Percentiles rank a stretch among this genome's conserved stretches.
Conservation (phyloP, 2,113 vertebrate species). For the Aldabrachelys gigantea region DNA sequence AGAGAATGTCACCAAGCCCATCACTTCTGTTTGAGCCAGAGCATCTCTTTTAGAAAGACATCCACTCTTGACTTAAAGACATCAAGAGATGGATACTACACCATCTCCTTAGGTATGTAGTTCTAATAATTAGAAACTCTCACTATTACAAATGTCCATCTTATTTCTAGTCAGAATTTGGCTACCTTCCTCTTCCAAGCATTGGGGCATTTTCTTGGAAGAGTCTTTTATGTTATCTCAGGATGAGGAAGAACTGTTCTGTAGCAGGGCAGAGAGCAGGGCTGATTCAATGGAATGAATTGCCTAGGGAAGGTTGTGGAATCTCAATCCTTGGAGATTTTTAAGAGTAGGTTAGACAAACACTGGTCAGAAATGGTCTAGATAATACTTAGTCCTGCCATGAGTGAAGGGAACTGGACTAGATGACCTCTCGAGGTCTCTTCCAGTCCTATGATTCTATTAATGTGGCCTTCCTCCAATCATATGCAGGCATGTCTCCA, state of each 20-base stretch:
- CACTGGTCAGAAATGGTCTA: too few species aligned
- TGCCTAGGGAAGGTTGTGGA: too few species aligned
- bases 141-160: background rate
- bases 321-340: too few species aligned
- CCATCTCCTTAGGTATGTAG: too few species aligned
- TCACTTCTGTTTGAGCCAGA: background rate
- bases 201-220: background rate
- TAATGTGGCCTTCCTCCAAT: background rate
- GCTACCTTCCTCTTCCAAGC: background rate
- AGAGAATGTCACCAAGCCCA: background rate
- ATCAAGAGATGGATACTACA: too few species aligned
- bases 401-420: too few species aligned
- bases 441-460: too few species aligned
- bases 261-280: background rate
- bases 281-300: background rate
- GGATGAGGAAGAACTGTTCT: background rate
- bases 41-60: background rate
- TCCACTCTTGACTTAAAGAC: background rate
- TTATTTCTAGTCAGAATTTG: background rate
- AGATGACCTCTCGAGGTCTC: too few species aligned
- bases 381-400: too few species aligned
- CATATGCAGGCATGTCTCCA: background rate
- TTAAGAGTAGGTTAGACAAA: too few species aligned
- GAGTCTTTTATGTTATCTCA: background rate
- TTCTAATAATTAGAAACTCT: too few species aligned